Conservation (phyloP, 2,113 vertebrate species). For the human (Homo sapiens) region GRCh38 chr15:46643001-46643500, state of each 20-base stretch:
- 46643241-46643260: background rate
- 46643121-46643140: background rate
- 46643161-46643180: background rate
- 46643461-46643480: background rate
- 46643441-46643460: background rate
- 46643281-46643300: background rate
- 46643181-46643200: background rate
- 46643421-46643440: background rate
- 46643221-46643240: background rate
- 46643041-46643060: background rate
- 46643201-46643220: background rate
- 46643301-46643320: background rate
- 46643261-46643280: background rate
- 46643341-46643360: background rate
- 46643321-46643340: background rate
- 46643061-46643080: background rate
- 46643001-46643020: background rate
- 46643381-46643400: background rate
- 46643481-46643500: background rate
- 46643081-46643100: background rate
- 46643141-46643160: background rate
- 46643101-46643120: background rate
- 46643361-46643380: background rate
- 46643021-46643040: background rate
- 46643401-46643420: background rate